Percentiles rank a stretch among this genome's conserved stretches.
Conservation (phyloP, 2,113 vertebrate genomes). For the Azemiops feae region DNA sequence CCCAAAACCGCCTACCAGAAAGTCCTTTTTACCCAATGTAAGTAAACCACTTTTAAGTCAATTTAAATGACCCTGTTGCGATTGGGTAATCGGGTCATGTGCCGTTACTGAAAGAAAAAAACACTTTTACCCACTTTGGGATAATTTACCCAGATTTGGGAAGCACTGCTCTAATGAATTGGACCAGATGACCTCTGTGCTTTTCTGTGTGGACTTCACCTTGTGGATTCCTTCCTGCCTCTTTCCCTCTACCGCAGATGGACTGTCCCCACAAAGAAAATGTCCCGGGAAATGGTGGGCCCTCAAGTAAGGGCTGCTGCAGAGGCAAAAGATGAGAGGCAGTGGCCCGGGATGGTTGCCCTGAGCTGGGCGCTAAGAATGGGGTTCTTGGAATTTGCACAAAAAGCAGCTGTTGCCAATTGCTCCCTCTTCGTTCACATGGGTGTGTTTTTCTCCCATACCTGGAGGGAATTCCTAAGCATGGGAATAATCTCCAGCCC, state of each 20-base stretch:
- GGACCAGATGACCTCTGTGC: not conserved
- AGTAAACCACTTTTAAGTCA: not conserved
- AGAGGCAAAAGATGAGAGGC: not conserved
- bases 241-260: not conserved
- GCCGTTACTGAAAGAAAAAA: not conserved
- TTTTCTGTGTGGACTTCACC: not conserved
- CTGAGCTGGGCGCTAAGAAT: not conserved
- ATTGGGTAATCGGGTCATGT: not conserved
- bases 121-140: not conserved
- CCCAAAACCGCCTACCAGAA: not conserved
- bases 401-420: not conserved
- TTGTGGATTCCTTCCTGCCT: too few relatives aligned
- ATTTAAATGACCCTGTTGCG: not conserved
- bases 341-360: not conserved
- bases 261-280: too few relatives aligned
- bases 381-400: too few relatives aligned
- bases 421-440: too few relatives aligned
- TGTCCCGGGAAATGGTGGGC: not conserved
- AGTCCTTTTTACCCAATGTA: not conserved
- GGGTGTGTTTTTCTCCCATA: not conserved
- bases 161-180: not conserved
- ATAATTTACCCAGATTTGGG: not conserved
- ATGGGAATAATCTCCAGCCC: constrained; percentile 6
- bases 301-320: not conserved
- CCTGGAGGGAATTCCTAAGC: not conserved